Evolutionary conservation across 2,113 vertebrate species (phyloP).

Genomic region (Plectropomus leopardus): DNA sequence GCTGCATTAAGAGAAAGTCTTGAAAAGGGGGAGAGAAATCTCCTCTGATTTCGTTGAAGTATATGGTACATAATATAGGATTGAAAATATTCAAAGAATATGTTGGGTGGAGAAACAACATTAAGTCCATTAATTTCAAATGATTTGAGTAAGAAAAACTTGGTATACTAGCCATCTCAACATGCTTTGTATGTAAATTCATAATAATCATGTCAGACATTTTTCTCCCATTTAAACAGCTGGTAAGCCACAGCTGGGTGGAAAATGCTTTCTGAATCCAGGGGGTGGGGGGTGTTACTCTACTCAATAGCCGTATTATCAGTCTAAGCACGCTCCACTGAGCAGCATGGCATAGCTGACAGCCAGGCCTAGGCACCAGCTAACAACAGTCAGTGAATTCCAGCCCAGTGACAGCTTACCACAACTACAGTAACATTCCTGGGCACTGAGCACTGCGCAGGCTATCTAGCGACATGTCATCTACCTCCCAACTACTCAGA

Average conservation of each 20-base stretch:
- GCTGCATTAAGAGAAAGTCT: conserved; percentile 23
- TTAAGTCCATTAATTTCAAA: neutral
- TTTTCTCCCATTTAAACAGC: conserved; percentile 63
- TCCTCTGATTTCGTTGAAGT: neutral
- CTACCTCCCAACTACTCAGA: conserved; percentile 62
- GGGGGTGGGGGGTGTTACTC: conserved; percentile 58
- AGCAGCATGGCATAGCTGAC: conserved; percentile 82
- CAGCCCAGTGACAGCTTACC: conserved; percentile 78
- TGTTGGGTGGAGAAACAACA: neutral
- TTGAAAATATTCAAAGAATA: neutral
- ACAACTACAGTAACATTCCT: conserved; percentile 79
- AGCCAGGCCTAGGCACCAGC: conserved; percentile 77
- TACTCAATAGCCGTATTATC: conserved; percentile 81
- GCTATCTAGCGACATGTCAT: conserved; percentile 65
- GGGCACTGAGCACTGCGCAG: conserved; percentile 63
- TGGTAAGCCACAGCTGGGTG: conserved; percentile 74
- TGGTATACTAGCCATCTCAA: neutral
- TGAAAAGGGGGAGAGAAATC: neutral
- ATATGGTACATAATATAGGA: neutral
- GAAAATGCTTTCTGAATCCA: conserved; percentile 68
- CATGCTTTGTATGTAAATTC: conserved; percentile 17
- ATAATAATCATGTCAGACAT: conserved; percentile 38
- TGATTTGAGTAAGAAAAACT: neutral
- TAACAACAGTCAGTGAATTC: conserved; percentile 79
- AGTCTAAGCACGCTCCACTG: conserved; percentile 76